These are phyloP conservation scores for Scelioninae gen. 1 DNA, from an alignment of 2,888 invertebrate genomes.

Conservation along the genomic window DNA sequence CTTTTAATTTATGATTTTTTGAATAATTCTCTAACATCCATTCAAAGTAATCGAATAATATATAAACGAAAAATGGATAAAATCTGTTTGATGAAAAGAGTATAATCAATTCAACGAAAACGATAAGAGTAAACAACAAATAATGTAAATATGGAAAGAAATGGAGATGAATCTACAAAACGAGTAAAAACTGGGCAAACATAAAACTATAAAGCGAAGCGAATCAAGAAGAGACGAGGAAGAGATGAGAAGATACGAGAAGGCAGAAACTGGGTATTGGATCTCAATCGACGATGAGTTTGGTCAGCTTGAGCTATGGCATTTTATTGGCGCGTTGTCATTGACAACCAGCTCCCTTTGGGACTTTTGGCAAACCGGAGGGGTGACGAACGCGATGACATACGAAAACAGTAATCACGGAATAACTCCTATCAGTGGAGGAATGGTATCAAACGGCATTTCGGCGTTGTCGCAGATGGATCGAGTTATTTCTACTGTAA, in stretches of 20 bases:
- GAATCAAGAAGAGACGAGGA: conserved; percentile 29
- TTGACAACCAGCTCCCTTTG: conserved; percentile 72
- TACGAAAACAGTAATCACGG: conserved; percentile 82
- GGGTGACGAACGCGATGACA: conserved; percentile 72
- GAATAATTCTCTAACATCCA: no score
- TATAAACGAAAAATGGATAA: no score
- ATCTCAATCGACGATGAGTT: conserved; percentile 49
- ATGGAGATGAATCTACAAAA: conserved; percentile 13
- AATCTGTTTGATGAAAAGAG: no score
- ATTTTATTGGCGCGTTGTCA: conserved; percentile 65
- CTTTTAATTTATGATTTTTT: no score
- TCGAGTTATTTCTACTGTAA: conserved; percentile 79
- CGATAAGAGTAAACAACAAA: conserved; percentile 1
- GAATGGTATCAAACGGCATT: conserved; percentile 47
- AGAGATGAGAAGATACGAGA: no score
- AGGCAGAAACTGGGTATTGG: conserved; percentile 26
- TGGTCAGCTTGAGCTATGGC: conserved; percentile 56
- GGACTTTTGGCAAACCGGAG: conserved; percentile 69
- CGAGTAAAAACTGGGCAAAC: conserved; percentile 4
- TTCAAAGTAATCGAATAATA: no score
- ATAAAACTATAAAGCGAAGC: conserved; percentile 30
- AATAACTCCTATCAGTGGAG: conserved; percentile 71
- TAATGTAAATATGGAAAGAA: conserved; percentile 22
- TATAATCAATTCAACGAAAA: neutral
- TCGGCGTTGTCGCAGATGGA: conserved; percentile 69